Conservation (phyloP, 2,113 vertebrate species). For the Apodemus speciosus region DNA sequence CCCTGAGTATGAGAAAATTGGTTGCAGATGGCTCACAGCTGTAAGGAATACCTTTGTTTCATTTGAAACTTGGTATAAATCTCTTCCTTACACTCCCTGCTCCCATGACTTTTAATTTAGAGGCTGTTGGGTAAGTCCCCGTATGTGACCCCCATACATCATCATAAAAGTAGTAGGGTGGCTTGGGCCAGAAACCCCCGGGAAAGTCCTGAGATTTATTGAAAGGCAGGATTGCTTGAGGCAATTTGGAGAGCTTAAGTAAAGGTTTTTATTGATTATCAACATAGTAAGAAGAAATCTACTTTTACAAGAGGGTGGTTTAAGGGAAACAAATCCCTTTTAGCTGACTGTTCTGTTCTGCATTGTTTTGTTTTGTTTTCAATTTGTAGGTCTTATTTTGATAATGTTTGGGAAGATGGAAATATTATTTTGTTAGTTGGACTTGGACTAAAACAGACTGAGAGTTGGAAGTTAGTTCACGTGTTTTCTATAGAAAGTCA, state of each 20-base stretch:
- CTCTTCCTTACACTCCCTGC: conserved; percentile 72
- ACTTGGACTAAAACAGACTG: not conserved
- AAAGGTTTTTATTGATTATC: conserved; percentile 76
- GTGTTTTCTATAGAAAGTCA: not conserved
- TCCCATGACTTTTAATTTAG: conserved; percentile 74
- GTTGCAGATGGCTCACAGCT: conserved; percentile 80
- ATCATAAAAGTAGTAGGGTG: conserved; percentile 40
- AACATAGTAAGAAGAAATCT: conserved; percentile 66
- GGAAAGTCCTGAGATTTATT: conserved; percentile 70
- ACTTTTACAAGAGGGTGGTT: conserved; percentile 23
- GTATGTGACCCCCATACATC: conserved; percentile 72
- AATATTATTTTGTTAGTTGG: conserved; percentile 10
- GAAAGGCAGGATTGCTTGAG: conserved; percentile 58
- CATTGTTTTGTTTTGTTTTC: no score
- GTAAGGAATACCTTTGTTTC: conserved; percentile 78
- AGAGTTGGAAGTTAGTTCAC: not conserved
- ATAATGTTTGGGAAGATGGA: conserved; percentile 9
- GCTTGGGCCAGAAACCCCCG: conserved; percentile 43
- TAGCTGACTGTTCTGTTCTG: not conserved
- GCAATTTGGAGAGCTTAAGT: conserved; percentile 45
- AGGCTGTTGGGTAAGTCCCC: conserved; percentile 65
- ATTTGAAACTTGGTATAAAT: conserved; percentile 78
- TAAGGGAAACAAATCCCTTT: conserved; percentile 17
- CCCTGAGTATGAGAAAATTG: conserved; percentile 72
- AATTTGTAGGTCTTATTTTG: not conserved